Evolutionary conservation across 2,113 vertebrate genomes (phyloP), one percentile per base, ranked within the genome.

Genomic region (Mormyrus iriodes): DNA sequence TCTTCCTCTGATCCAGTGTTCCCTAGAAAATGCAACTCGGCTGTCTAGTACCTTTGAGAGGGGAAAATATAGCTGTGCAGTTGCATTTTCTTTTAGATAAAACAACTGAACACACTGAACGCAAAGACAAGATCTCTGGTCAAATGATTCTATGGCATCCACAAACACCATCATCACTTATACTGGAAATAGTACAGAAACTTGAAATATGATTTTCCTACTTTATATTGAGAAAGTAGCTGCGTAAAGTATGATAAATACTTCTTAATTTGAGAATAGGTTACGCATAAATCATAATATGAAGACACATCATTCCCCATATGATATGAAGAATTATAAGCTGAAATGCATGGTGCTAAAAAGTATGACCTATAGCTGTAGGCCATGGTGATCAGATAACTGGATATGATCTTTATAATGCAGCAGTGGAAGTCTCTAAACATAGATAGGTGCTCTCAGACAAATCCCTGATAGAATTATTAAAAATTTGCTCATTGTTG

Each of bases 381-480:
- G 88, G 35, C 51, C 76, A 89, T 89, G 88, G 58, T 88, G 91
- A 90, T 84, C 35, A 1, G 10, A 53, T 24, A 24, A 42, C 52
- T 90, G 88, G 89, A 8, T 90, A 76, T 91, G 88, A 69, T 52
- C 21, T 65, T 92, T 65, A 90, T 89, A 85, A 91, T n/a, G n/a
- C n/a, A n/a, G n/a, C n/a, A n/a, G n/a, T 91, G 89, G 89, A 46
- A 88, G 86, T 39, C 15, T 48, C 1, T 13, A 53, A 13, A 2
- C 88, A 90, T 2, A 55, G 90, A 94, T 91, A 93, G 94, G 94
- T n/a, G n/a, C n/a, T n/a, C n/a, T n/a, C 91, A 87, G 4, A 61
- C 88, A 88, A 61, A 89, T 88, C 49, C n/a, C 76, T 88, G 8
- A 0, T 35, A 83, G 88, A 91, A 89, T 88, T 93, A 35, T 87